Percentiles rank a stretch among this genome's conserved stretches.
Conservation (phyloP, 2,797 vertebrate genomes). For the Propithecus perrieri region DNA sequence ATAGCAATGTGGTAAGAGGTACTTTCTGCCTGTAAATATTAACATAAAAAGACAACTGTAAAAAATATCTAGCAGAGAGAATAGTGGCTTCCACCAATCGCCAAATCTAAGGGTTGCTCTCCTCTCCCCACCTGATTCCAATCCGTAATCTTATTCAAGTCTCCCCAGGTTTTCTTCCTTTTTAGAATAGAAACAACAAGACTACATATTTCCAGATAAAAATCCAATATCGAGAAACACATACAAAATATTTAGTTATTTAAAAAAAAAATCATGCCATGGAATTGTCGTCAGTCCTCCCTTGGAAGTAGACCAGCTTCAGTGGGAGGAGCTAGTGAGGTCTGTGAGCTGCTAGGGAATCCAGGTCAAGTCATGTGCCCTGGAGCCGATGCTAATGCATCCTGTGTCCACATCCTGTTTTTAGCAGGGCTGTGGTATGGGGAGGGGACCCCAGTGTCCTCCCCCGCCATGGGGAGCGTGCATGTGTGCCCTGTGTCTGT, state of each 20-base stretch:
- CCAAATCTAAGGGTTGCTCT: not conserved
- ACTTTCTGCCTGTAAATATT: not conserved
- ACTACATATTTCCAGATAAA: not conserved
- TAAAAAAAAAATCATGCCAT: not conserved
- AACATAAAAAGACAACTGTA: not conserved
- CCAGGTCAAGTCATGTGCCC: conserved; percentile 80
- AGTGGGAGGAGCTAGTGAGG: conserved; percentile 73
- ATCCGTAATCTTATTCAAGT: not conserved
- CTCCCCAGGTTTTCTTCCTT: not conserved
- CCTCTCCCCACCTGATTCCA: rapidly evolving
- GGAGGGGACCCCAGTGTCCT: conserved; percentile 54
- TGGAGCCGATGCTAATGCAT: conserved; percentile 79
- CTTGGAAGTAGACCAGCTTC: conserved; percentile 46
- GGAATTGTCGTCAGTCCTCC: not conserved
- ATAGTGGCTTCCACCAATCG: too few relatives aligned
- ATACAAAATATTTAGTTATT: not conserved
- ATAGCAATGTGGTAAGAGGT: not conserved
- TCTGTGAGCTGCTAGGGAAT: conserved; percentile 82
- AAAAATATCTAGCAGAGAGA: not conserved
- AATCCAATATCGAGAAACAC: not conserved
- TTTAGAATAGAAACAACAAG: not conserved
- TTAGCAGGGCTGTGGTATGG: conserved; percentile 63
- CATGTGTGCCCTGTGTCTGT: not conserved
- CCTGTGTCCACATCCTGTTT: conserved; percentile 87
- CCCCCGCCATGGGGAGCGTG: conserved; percentile 39